These are phyloP conservation scores for Heliconius ethilla DNA, from an alignment of 2,888 invertebrate genomes.

Conservation along the genomic window DNA sequence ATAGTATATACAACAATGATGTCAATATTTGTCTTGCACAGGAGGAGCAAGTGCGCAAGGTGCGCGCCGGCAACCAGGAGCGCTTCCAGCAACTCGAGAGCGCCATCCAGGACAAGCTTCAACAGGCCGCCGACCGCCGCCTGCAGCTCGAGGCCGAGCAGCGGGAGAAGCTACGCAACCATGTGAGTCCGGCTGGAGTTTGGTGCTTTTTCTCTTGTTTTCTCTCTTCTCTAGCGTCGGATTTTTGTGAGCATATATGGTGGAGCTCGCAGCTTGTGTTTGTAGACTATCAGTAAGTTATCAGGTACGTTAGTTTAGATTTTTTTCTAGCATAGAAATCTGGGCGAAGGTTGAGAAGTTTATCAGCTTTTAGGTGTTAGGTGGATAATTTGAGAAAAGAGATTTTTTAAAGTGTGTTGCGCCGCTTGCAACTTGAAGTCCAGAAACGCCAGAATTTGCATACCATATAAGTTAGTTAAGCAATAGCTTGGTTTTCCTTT, in stretches of 20 bases:
- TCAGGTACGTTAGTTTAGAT: not conserved
- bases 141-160: conserved; percentile 88
- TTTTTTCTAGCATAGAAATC: not conserved
- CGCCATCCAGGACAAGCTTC: conserved; percentile 83
- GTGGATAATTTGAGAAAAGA: too few species aligned
- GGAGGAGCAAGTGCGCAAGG: conserved; percentile 89
- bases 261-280: too few species aligned
- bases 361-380: too few species aligned
- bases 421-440: too few species aligned
- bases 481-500: too few species aligned
- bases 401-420: too few species aligned
- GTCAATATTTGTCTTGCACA: conserved; percentile 51
- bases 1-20: not conserved
- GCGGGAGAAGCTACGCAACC: conserved; percentile 88
- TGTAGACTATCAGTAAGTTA: not conserved
- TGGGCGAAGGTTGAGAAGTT: too few species aligned
- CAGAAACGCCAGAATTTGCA: too few species aligned
- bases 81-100: conserved; percentile 86
- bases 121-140: conserved; percentile 84
- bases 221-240: not conserved
- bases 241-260: not conserved
- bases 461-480: too few species aligned
- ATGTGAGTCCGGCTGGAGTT: conserved; percentile 80
- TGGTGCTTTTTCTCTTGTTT: not conserved
- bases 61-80: conserved; percentile 85